Conservation (phyloP, 2,888 invertebrate species). For the Pseudanteris insignis region DNA sequence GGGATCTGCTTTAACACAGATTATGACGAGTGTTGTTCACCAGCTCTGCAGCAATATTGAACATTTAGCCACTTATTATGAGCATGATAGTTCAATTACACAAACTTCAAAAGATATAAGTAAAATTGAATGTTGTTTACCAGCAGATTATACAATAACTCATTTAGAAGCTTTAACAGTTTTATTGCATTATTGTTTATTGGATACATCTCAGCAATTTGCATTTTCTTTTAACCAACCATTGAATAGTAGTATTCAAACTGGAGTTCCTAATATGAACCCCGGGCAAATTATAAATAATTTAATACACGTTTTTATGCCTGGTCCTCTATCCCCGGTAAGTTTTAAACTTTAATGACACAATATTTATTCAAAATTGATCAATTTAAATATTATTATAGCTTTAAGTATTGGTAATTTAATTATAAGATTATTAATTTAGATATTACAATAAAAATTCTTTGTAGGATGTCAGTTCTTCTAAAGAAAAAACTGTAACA, state of each 20-base stretch:
- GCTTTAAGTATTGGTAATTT: too few relatives aligned
- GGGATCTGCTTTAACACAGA: constrained; percentile 78
- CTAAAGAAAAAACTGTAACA: constrained; percentile 60
- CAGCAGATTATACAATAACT: constrained; percentile 81
- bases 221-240: constrained; percentile 71
- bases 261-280: constrained; percentile 69
- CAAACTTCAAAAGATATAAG: constrained; percentile 55
- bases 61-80: constrained; percentile 65
- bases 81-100: constrained; percentile 52
- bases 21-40: constrained; percentile 80
- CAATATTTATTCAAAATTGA: too few relatives aligned
- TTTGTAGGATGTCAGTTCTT: constrained; percentile 55
- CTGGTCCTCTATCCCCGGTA: constrained; percentile 69
- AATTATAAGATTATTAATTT: too few relatives aligned
- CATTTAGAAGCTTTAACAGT: constrained; percentile 82
- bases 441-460: too few relatives aligned
- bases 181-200: constrained; percentile 81
- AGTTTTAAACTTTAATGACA: too few relatives aligned
- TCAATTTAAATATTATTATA: too few relatives aligned
- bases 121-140: constrained; percentile 68
- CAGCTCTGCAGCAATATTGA: constrained; percentile 84
- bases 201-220: constrained; percentile 74
- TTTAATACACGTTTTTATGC: constrained; percentile 82
- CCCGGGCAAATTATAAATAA: constrained; percentile 81
- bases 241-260: constrained; percentile 67